These are phyloP conservation scores for Columba janthina DNA, from an alignment of 2,113 vertebrate genomes.

Conservation along the genomic window DNA sequence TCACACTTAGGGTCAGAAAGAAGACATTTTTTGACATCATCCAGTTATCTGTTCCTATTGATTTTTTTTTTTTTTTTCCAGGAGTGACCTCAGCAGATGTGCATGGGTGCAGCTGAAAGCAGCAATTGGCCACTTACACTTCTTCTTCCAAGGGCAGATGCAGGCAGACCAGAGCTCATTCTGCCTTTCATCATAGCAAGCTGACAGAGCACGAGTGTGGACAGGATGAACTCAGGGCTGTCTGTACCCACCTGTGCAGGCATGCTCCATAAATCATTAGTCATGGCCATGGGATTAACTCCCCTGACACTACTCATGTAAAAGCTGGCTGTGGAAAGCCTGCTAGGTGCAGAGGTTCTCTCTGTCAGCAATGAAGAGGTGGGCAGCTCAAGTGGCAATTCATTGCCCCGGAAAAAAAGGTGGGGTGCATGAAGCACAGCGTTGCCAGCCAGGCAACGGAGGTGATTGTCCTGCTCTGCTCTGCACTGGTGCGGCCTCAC, in stretches of 20 bases:
- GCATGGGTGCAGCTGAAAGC: neutral
- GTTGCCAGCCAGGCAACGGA: too few species aligned
- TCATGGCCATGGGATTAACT: neutral
- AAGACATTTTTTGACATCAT: neutral
- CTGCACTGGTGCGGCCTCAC: too few species aligned
- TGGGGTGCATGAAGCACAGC: too few species aligned
- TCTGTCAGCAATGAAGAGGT: neutral
- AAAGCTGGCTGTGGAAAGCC: neutral
- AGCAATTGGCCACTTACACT: neutral
- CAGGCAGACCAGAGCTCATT: constrained; percentile 17
- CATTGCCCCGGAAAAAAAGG: accelerated
- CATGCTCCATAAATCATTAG: constrained; percentile 12
- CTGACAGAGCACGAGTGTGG: neutral
- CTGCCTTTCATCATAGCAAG: neutral
- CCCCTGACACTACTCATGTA: neutral
- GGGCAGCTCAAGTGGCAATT: neutral
- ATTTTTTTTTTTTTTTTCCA: neutral
- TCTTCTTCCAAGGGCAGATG: neutral
- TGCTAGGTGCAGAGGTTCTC: neutral
- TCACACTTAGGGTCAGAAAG: neutral
- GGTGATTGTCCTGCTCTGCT: too few species aligned
- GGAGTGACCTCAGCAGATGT: neutral
- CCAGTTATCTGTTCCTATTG: neutral
- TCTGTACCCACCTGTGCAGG: constrained; percentile 2
- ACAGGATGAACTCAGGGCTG: neutral